Conservation (phyloP, 2,113 vertebrate genomes). For the Psophia crepitans region DNA sequence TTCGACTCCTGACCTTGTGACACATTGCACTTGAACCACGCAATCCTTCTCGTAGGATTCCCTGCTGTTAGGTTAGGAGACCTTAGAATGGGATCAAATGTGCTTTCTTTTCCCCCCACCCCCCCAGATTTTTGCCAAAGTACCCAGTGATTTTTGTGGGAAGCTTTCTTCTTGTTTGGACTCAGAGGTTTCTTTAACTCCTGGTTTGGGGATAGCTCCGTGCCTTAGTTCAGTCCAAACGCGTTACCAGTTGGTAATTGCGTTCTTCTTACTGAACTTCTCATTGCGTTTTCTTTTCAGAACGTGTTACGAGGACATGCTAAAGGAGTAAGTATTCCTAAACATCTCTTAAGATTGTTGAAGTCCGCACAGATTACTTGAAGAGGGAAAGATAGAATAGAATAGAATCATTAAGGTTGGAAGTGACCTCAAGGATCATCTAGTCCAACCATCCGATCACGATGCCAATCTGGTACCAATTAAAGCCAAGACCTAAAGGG, state of each 20-base stretch:
- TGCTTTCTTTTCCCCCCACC: no score
- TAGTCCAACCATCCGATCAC: no score
- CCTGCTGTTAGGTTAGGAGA: not conserved
- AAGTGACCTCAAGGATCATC: no score
- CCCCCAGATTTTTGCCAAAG: not conserved
- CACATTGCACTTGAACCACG: not conserved
- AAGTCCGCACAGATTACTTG: not conserved
- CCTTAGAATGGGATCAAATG: not conserved
- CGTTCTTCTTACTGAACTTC: not conserved
- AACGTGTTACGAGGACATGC: constrained; percentile 89
- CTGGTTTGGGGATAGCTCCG: not conserved
- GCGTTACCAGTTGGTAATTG: not conserved
- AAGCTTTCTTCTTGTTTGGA: not conserved
- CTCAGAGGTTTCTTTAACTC: not conserved
- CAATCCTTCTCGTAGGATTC: not conserved
- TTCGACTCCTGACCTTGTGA: not conserved
- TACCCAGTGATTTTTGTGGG: not conserved
- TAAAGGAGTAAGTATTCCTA: constrained; percentile 75
- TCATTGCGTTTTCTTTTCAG: constrained; percentile 74
- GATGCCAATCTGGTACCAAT: rapidly evolving
- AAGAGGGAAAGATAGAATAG: not conserved
- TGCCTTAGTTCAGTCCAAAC: not conserved
- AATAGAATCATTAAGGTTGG: no score
- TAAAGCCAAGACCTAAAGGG: not conserved
- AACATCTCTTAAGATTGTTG: not conserved